phyloP scores from a whole-genome alignment of 2,797 vertebrate genomes.

The Cirrhinus mrigala region DNA sequence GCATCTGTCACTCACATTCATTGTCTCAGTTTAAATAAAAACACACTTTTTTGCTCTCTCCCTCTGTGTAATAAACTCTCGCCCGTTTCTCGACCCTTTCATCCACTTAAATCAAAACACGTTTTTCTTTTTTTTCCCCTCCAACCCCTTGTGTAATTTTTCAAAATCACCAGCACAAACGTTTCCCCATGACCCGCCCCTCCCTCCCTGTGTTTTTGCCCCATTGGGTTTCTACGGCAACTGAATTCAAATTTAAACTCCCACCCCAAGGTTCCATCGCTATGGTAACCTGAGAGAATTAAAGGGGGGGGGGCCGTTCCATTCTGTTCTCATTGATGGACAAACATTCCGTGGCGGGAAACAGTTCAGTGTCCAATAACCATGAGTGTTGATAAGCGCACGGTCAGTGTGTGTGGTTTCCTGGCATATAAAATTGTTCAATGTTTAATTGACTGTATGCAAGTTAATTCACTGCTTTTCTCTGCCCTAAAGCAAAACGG shows the following conservation, averaged over 20 bases:
- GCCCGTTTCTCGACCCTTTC: constrained; percentile 36
- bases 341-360: constrained; percentile 66
- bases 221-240: constrained; percentile 71
- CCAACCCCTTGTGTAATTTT: constrained; percentile 68
- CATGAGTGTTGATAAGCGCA: constrained; percentile 4
- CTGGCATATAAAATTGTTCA: constrained; percentile 5
- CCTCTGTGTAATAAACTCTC: constrained; percentile 36
- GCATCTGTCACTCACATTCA: constrained; percentile 70
- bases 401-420: constrained; percentile 2
- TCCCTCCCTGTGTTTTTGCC: constrained; percentile 61
- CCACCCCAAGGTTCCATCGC: constrained; percentile 73
- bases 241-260: constrained; percentile 83
- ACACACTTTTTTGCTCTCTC: constrained; percentile 46
- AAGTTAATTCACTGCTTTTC: background rate
- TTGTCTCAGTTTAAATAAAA: constrained; percentile 70
- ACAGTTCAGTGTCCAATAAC: constrained; percentile 54
- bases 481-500: background rate
- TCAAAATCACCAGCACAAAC: constrained; percentile 73
- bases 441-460: constrained; percentile 1
- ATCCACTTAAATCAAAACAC: constrained; percentile 66
- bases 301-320: constrained; percentile 54
- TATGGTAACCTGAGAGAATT: constrained; percentile 83
- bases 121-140: constrained; percentile 44
- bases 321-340: constrained; percentile 76
- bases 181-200: constrained; percentile 46